These are phyloP conservation scores for Neoascia interrupta DNA, from an alignment of 2,888 invertebrate species.

Conservation along the genomic window DNA sequence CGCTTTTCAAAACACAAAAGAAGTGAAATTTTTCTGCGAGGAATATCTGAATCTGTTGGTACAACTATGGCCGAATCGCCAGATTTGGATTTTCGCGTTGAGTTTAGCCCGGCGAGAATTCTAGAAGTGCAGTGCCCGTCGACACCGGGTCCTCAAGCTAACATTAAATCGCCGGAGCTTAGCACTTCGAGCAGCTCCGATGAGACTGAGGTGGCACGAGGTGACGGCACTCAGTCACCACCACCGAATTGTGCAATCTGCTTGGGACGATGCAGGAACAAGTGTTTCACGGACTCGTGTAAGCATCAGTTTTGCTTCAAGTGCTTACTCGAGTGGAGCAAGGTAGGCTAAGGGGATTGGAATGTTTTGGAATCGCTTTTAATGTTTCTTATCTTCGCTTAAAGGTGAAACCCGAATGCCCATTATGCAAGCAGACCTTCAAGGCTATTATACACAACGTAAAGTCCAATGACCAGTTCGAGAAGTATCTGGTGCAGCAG, in stretches of 20 bases:
- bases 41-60: conserved; percentile 38
- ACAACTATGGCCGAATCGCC: conserved; percentile 63
- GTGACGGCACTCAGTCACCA: conserved; percentile 82
- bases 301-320: conserved; percentile 96
- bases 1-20: not conserved
- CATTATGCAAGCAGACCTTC: conserved; percentile 95
- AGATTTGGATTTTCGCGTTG: conserved; percentile 57
- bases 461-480: conserved; percentile 91
- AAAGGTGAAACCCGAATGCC: conserved; percentile 94
- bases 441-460: conserved; percentile 96
- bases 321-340: conserved; percentile 96
- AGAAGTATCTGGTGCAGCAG: conserved; percentile 85
- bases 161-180: conserved; percentile 52
- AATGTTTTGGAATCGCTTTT: not conserved
- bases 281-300: conserved; percentile 95
- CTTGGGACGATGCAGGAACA: conserved; percentile 90
- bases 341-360: conserved; percentile 80
- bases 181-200: conserved; percentile 55
- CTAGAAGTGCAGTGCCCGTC: conserved; percentile 56
- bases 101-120: conserved; percentile 35
- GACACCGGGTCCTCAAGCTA: conserved; percentile 58
- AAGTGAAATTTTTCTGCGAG: conserved; percentile 8
- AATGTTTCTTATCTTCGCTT: conserved; percentile 72
- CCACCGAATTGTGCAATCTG: conserved; percentile 96
- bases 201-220: conserved; percentile 68